Base-by-base conservation (phyloP, 2,888 invertebrate genomes). In the Drosophila demipolita region DNA sequence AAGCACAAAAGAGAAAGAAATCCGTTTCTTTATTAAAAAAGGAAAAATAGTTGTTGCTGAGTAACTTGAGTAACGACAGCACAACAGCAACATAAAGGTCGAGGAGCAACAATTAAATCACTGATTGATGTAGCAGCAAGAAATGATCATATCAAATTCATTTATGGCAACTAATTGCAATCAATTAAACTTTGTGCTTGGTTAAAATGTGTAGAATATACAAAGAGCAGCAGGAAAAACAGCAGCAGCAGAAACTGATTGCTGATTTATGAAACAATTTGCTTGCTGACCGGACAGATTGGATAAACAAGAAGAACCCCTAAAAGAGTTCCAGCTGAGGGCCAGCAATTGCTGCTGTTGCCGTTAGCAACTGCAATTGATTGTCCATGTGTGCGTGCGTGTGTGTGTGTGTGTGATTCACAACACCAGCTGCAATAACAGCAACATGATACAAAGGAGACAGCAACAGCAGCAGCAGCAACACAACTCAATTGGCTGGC, bases 151-250 rank as follows among this genome's bases (percentile, higher is more conserved):
- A 69, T 58, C 59, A 82, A 76, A 77, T 79, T 55, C 72, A 69
- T 78, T 87, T 76, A 74, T 71, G 79, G 73, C 85, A 74, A 66
- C 82, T 87, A 83, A 83, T 87, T 87, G 82, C 82, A 74, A 72
- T 64, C 85, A 87, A 82, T 83, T 87, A 74, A 78, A 68, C 78
- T 62, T 59, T 63, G 61, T 55, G 54, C n/a, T 23, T 26, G 20
- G 9, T 50, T n/a, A 20, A 50, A 59, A 59, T 35, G 7, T 40
- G 29, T 26, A 49, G 35, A 33, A 66, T 55, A 42, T n/a, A 38
- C 23, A 45, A n/a, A 23, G 7, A 54, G 4, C 54, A 33, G 3
- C 65, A 57, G 2, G 36, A 61, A 6, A 48, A 70, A 7, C 55
- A 52, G 0, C 61, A 65, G 26, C 70, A 63, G 11, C 50, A 23